Evolutionary conservation across 92 coral and sea anemone species (phyloP).

Genomic region (Paramuricea clavata): DNA sequence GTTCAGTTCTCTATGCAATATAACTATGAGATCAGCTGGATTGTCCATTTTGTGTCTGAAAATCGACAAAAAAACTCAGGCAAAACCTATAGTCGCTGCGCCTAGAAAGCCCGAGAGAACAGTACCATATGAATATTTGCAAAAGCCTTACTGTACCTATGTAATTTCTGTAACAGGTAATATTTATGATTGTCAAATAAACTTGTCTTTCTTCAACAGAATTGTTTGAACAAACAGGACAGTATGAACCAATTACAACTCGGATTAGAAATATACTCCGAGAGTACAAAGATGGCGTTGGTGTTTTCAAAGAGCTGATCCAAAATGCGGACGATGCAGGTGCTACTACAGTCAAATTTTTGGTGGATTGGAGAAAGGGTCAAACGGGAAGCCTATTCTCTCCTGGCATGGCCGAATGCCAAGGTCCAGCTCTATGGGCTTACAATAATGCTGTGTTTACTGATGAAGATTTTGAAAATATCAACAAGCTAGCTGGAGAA

Average conservation of each 20-base stretch:
- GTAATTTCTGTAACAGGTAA: too few relatives aligned
- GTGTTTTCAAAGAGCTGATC: conserved; percentile 32
- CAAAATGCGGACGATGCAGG: conserved; percentile 89
- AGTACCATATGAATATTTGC: too few relatives aligned
- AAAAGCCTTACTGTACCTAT: too few relatives aligned
- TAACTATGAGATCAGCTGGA: too few relatives aligned
- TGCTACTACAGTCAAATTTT: conserved; percentile 78
- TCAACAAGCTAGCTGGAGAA: conserved; percentile 67
- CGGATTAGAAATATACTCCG: conserved; percentile 76
- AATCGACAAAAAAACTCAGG: too few relatives aligned
- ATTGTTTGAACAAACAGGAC: conserved; percentile 75
- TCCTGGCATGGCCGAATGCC: conserved; percentile 67
- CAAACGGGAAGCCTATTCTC: conserved; percentile 62
- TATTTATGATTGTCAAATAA: too few relatives aligned
- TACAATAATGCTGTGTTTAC: conserved; percentile 70
- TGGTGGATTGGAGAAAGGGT: conserved; percentile 84
- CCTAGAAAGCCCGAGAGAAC: too few relatives aligned
- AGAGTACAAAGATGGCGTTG: conserved; percentile 82
- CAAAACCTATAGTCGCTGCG: too few relatives aligned
- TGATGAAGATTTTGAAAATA: conserved; percentile 69
- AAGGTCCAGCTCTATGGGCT: conserved; percentile 80
- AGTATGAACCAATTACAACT: conserved; percentile 80
- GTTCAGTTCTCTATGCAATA: too few relatives aligned
- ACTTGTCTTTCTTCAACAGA: background rate
- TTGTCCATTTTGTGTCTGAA: too few relatives aligned